These are phyloP conservation scores for Mesorhabditis sp. DNA, from an alignment of 2,888 invertebrate species.

Conservation along the genomic window DNA sequence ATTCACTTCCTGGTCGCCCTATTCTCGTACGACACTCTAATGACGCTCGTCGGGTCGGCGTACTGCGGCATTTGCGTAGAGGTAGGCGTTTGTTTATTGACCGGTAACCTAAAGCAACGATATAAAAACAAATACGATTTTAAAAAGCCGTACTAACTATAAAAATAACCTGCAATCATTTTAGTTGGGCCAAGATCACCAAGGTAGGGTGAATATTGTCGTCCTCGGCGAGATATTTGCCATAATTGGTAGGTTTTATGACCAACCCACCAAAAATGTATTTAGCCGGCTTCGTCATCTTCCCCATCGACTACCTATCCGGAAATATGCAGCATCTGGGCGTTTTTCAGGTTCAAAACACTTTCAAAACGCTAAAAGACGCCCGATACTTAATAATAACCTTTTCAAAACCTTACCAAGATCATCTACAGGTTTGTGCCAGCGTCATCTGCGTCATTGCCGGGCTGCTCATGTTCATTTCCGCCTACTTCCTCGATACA, in stretches of 20 bases:
- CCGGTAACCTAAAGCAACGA: constrained; percentile 2
- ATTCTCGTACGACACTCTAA: constrained; percentile 60
- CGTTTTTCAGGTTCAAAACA: constrained; percentile 55
- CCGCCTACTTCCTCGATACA: neutral
- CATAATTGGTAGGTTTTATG: constrained; percentile 21
- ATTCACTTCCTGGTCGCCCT: constrained; percentile 59
- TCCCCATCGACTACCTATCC: constrained; percentile 36
- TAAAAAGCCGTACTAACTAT: neutral
- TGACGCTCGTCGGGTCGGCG: constrained; percentile 59
- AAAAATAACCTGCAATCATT: neutral
- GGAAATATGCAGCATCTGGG: constrained; percentile 55
- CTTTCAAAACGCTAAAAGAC: no score
- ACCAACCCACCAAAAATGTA: neutral
- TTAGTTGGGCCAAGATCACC: constrained; percentile 17
- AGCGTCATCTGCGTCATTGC: constrained; percentile 50
- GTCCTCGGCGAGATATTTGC: constrained; percentile 39
- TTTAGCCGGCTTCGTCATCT: constrained; percentile 35
- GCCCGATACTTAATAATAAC: no score
- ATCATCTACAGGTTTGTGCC: constrained; percentile 25
- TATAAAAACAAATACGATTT: constrained; percentile 20
- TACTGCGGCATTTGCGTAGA: constrained; percentile 60
- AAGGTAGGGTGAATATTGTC: constrained; percentile 35
- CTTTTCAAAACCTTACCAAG: no score
- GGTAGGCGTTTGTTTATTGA: neutral
- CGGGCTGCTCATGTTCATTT: constrained; percentile 21